These are phyloP conservation scores for Periplaneta americana DNA, from an alignment of 1,140 invertebrate genomes.

Conservation along the genomic window DNA sequence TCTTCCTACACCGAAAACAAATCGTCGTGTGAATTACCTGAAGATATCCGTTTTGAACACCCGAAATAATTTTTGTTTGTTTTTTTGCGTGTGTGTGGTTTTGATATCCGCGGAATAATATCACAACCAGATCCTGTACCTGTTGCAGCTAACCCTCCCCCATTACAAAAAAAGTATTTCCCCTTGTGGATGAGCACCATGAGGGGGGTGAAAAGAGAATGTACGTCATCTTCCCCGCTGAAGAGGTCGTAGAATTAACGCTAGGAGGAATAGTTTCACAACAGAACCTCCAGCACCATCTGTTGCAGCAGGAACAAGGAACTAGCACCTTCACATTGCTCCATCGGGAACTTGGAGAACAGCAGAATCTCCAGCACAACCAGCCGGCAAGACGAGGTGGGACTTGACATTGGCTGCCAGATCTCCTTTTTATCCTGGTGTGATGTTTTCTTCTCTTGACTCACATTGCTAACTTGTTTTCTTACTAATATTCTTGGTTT, in stretches of 20 bases:
- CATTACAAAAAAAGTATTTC: neutral
- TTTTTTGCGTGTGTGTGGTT: neutral
- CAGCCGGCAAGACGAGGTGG: neutral
- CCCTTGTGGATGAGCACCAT: neutral
- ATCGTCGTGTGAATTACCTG: neutral
- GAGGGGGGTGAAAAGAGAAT: conserved; percentile 13
- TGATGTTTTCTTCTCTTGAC: too few relatives aligned
- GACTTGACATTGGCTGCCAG: too few relatives aligned
- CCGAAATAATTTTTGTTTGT: neutral
- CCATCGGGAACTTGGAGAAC: neutral
- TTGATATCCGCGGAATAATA: neutral
- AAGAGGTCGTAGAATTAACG: conserved; percentile 13
- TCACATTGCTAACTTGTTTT: too few relatives aligned
- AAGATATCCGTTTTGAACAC: neutral
- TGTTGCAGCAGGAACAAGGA: neutral
- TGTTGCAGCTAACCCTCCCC: neutral
- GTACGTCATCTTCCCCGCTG: conserved; percentile 19
- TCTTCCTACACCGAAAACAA: neutral
- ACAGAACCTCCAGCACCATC: neutral
- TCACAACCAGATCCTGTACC: neutral
- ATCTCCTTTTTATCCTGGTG: too few relatives aligned
- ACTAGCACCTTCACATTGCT: neutral
- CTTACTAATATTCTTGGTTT: too few relatives aligned
- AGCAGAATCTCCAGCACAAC: neutral
- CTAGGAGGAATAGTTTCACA: neutral